These are phyloP conservation scores for Eurystomus glaucurus DNA, from an alignment of 2,797 vertebrate genomes.

Conservation along the genomic window DNA sequence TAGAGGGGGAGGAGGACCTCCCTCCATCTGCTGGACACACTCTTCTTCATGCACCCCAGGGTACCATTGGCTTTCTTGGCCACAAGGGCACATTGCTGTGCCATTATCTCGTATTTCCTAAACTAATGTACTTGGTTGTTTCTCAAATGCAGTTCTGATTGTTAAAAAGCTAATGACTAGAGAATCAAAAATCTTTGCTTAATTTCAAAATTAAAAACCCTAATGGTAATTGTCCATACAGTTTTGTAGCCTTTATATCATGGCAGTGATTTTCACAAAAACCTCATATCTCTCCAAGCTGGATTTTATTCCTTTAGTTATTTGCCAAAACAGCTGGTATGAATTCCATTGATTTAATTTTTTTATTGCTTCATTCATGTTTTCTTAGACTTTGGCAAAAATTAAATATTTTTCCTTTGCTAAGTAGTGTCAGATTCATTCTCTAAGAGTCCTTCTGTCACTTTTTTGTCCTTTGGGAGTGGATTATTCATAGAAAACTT, in stretches of 20 bases:
- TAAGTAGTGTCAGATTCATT: neutral
- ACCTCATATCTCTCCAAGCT: neutral
- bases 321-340: neutral
- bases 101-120: neutral
- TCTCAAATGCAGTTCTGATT: neutral
- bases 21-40: no score
- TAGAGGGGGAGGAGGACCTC: no score
- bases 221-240: neutral
- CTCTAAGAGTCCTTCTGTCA: neutral
- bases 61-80: no score
- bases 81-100: no score
- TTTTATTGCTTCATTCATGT: neutral
- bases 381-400: neutral
- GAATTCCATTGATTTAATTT: neutral
- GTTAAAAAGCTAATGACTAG: neutral
- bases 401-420: neutral
- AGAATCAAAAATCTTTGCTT: neutral
- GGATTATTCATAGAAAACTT: neutral
- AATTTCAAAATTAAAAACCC: slow-evolving; percentile 15
- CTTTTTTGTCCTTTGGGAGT: neutral
- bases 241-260: neutral
- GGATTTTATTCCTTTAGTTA: slow-evolving; percentile 2
- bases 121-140: neutral
- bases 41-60: no score
- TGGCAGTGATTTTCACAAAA: neutral